Conservation (phyloP, 1,140 invertebrate genomes). For the Thaumetopoea pityocampa region DNA sequence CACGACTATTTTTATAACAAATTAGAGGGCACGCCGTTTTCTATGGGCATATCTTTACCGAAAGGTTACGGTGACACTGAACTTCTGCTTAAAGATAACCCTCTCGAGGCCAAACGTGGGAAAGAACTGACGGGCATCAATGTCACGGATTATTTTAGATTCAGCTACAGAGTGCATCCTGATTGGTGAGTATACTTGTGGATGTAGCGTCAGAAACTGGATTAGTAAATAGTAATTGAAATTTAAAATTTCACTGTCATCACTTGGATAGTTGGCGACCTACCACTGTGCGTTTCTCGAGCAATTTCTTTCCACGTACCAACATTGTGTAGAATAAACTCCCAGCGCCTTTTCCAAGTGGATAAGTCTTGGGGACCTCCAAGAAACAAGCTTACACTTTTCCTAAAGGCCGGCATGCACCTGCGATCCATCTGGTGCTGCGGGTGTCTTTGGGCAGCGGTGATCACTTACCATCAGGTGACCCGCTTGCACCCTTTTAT, state of each 20-base stretch:
- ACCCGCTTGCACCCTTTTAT: no score
- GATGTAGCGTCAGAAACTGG: not conserved
- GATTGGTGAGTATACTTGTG: slow-evolving; percentile 81
- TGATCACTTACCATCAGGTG: no score
- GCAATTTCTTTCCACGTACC: no score
- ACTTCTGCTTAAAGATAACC: slow-evolving; percentile 81
- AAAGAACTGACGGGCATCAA: slow-evolving; percentile 81
- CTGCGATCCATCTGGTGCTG: no score
- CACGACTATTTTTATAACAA: slow-evolving; percentile 91
- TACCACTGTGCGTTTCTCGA: no score
- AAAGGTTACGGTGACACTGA: slow-evolving; percentile 86
- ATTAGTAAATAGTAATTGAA: not conserved
- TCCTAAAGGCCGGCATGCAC: no score
- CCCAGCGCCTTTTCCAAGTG: no score
- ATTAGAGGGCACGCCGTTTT: slow-evolving; percentile 90
- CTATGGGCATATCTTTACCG: slow-evolving; percentile 87
- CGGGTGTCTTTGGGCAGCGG: no score
- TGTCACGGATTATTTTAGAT: slow-evolving; percentile 80
- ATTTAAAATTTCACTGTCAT: not conserved
- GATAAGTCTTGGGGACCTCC: no score
- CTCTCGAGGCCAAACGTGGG: slow-evolving; percentile 78
- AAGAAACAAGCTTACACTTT: no score
- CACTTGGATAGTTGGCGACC: no score
- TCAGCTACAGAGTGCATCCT: slow-evolving; percentile 91
- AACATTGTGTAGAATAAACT: no score